Percentiles rank a stretch among this genome's conserved stretches.
phyloP scores from a whole-genome alignment of 2,797 vertebrate genomes.

The Heliangelus exortis region DNA sequence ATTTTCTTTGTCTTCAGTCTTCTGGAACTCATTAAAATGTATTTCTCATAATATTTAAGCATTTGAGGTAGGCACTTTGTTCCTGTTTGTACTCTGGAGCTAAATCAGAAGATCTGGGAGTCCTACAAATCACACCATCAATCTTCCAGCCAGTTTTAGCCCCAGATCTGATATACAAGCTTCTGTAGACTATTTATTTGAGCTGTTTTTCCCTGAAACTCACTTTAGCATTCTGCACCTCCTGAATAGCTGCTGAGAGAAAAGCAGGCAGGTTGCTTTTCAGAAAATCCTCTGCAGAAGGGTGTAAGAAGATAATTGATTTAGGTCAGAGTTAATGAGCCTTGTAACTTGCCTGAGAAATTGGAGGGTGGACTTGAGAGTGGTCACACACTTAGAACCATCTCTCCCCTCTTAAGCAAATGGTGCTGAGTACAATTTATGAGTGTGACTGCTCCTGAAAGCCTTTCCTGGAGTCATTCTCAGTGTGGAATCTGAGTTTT shows the following conservation, averaged over 20 bases:
- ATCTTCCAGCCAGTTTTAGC: background rate
- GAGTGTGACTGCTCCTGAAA: background rate
- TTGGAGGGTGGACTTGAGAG: background rate
- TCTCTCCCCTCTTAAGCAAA: background rate
- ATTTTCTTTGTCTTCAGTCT: background rate
- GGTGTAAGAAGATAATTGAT: background rate
- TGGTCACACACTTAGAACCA: rapidly evolving
- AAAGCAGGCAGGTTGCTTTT: background rate
- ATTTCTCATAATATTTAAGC: background rate
- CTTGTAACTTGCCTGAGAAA: background rate
- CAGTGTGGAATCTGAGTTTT: background rate
- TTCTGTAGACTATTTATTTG: background rate
- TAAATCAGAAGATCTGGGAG: background rate
- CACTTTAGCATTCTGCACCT: background rate
- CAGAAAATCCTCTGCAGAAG: background rate
- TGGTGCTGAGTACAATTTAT: background rate
- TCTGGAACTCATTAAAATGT: background rate
- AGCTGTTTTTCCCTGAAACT: background rate
- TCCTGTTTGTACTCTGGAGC: background rate
- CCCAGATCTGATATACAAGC: background rate
- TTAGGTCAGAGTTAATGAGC: background rate
- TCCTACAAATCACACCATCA: background rate
- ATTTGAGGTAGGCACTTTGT: background rate
- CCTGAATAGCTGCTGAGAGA: background rate
- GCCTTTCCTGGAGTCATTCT: background rate